Conservation (phyloP, 2,113 vertebrate genomes). For the Odobenus rosmarus region DNA sequence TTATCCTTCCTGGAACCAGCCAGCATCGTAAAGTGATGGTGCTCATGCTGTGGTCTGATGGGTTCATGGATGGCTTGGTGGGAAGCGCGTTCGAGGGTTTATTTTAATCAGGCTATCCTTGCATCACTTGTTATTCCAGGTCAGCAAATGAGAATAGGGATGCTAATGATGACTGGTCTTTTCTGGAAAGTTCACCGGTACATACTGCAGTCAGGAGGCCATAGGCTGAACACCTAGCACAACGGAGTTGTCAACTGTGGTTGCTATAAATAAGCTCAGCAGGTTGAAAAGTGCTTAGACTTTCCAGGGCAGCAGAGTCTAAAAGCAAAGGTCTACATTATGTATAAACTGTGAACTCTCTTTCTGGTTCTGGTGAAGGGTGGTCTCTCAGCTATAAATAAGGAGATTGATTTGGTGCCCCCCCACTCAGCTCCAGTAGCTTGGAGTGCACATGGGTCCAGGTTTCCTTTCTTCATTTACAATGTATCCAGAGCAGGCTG, state of each 20-base stretch:
- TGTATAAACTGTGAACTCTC: background rate
- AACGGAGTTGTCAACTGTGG: slow-evolving; percentile 53
- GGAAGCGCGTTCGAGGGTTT: background rate
- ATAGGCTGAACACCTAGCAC: slow-evolving; percentile 56
- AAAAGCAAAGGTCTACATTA: slow-evolving; percentile 3
- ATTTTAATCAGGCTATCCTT: slow-evolving; percentile 34
- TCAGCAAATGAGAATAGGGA: background rate
- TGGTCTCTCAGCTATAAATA: slow-evolving; percentile 17
- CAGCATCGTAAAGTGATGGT: slow-evolving; percentile 67
- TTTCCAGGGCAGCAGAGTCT: background rate
- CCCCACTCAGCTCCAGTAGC: background rate
- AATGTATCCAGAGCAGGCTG: background rate
- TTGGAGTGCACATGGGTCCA: background rate
- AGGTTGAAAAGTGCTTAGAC: background rate
- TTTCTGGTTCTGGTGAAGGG: background rate
- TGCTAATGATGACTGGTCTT: background rate
- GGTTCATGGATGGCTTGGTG: background rate
- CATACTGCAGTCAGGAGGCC: slow-evolving; percentile 66
- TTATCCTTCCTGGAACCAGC: slow-evolving; percentile 66
- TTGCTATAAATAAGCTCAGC: background rate
- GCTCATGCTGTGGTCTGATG: background rate
- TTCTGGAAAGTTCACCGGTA: slow-evolving; percentile 30
- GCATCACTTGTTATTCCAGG: background rate
- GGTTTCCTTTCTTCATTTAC: background rate
- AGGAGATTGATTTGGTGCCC: background rate